Percentiles rank a stretch among this genome's conserved stretches.
Conservation (phyloP, 2,888 invertebrate species). For the Spisula solida region DNA sequence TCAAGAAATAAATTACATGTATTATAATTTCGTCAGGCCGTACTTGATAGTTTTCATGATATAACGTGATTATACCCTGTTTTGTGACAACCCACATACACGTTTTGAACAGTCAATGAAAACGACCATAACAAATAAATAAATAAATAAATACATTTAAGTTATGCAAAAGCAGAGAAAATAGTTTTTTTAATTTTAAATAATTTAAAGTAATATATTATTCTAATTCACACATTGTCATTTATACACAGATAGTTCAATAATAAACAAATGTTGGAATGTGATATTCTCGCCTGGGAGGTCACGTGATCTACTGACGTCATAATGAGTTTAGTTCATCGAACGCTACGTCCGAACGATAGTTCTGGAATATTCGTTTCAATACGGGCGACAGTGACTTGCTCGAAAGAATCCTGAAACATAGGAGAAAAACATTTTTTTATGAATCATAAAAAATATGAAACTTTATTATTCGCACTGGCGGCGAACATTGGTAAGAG, state of each 20-base stretch:
- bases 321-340: conserved; percentile 7
- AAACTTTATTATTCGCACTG: too few relatives aligned
- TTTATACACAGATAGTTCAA: background rate
- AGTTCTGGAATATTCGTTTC: background rate
- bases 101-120: too few relatives aligned
- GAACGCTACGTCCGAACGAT: background rate
- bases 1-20: too few relatives aligned
- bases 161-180: background rate
- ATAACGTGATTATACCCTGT: too few relatives aligned
- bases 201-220: conserved; percentile 3
- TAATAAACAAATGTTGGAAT: conserved; percentile 32
- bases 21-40: too few relatives aligned
- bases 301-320: conserved; percentile 26
- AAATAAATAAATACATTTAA: conserved; percentile 24
- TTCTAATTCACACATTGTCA: conserved; percentile 10
- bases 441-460: too few relatives aligned
- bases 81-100: too few relatives aligned
- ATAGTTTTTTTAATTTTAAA: background rate
- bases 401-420: background rate
- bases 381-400: conserved; percentile 4
- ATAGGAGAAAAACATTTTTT: background rate
- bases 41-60: too few relatives aligned
- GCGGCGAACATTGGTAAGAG: too few relatives aligned
- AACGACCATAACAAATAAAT: background rate
- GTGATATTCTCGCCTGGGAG: conserved; percentile 32